A percentile compares a stretch with the other conserved stretches of the same genome.
These are phyloP conservation scores for Myotis lucifugus DNA, from an alignment of 2,113 vertebrate species.

Conservation along the genomic window DNA sequence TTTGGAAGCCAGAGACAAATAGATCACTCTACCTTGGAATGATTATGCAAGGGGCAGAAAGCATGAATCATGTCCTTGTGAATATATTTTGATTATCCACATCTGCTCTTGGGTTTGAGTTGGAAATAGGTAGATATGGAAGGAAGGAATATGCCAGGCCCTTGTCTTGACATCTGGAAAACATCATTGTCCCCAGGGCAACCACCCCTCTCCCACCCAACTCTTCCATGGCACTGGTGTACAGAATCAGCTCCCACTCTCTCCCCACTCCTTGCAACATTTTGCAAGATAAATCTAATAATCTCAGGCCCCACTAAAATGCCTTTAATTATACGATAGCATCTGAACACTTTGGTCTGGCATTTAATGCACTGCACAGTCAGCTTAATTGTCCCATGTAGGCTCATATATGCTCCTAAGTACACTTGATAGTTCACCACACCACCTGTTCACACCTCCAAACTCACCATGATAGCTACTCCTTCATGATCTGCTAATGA, in stretches of 20 bases:
- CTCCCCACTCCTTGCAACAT: neutral
- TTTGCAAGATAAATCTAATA: neutral
- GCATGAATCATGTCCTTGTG: neutral
- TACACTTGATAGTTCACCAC: neutral
- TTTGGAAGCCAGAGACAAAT: conserved; percentile 7
- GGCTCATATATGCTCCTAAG: neutral
- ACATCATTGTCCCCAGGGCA: rapidly evolving
- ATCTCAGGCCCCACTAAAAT: neutral
- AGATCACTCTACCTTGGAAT: neutral
- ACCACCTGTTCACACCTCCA: neutral
- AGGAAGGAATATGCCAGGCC: neutral
- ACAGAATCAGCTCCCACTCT: neutral
- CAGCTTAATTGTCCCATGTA: neutral
- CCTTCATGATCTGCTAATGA: neutral
- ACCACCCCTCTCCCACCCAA: too few relatives aligned
- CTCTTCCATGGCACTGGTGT: neutral
- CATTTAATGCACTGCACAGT: neutral
- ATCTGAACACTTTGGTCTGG: neutral
- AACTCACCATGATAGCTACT: neutral
- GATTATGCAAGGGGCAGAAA: neutral
- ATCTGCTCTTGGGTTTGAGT: neutral
- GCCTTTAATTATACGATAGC: neutral
- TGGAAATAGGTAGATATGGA: neutral
- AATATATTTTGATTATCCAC: neutral
- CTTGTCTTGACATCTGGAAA: neutral